A percentile compares a stretch with the other conserved stretches of the same genome.
phyloP scores from a whole-genome alignment of 2,888 invertebrate species.

The Coremacera marginata region DNA sequence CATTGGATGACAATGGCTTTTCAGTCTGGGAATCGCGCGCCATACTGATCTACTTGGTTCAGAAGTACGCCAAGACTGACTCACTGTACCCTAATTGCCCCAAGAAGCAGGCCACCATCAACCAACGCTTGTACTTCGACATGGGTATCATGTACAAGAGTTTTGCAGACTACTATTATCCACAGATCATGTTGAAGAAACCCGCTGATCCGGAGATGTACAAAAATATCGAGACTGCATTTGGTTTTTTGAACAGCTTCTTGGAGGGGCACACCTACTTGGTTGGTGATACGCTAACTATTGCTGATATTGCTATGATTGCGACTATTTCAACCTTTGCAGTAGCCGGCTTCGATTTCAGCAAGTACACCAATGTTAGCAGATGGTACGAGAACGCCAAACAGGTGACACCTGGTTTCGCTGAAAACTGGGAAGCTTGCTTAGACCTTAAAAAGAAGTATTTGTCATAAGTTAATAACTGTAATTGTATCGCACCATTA shows the following conservation, averaged over 20 bases:
- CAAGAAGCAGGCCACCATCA: constrained; percentile 78
- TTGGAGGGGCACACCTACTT: constrained; percentile 76
- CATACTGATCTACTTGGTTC: constrained; percentile 81
- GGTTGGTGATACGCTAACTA: constrained; percentile 78
- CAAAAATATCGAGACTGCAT: constrained; percentile 76
- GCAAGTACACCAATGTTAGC: constrained; percentile 75
- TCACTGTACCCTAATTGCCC: constrained; percentile 80
- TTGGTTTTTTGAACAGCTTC: constrained; percentile 77
- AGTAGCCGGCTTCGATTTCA: constrained; percentile 76
- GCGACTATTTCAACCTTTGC: constrained; percentile 78
- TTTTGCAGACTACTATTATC: constrained; percentile 77
- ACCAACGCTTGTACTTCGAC: constrained; percentile 84
- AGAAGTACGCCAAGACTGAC: constrained; percentile 82
- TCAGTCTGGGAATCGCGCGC: constrained; percentile 85
- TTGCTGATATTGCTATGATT: constrained; percentile 81
- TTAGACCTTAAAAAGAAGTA: constrained; percentile 42
- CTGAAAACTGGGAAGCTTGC: constrained; percentile 56
- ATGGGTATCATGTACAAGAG: constrained; percentile 78
- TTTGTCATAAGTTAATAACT: not conserved
- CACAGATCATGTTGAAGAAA: constrained; percentile 73
- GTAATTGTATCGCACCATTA: no score
- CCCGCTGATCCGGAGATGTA: constrained; percentile 76
- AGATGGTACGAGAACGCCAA: constrained; percentile 79
- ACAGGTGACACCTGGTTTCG: constrained; percentile 72
- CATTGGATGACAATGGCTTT: constrained; percentile 84